Conservation (phyloP, 2,113 vertebrate genomes). For the Maccullochella peelii region DNA sequence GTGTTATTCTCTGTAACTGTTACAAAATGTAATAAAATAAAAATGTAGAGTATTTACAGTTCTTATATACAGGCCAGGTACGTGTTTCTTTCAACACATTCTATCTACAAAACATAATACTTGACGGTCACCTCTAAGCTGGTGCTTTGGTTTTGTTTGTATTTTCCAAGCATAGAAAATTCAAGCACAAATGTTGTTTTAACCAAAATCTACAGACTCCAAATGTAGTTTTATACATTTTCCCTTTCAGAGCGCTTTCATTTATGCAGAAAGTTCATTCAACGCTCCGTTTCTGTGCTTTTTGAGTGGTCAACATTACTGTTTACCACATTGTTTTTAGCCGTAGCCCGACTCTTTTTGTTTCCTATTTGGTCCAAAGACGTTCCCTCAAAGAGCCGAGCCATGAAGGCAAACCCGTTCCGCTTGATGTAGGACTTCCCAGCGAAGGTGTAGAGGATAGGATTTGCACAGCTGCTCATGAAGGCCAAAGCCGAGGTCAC, state of each 20-base stretch:
- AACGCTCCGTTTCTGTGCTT: not conserved
- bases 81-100: not conserved
- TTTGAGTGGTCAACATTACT: not conserved
- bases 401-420: slow-evolving; percentile 84
- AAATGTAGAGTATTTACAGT: slow-evolving; percentile 11
- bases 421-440: slow-evolving; percentile 84
- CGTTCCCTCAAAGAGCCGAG: slow-evolving; percentile 81
- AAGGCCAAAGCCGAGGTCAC: slow-evolving; percentile 83
- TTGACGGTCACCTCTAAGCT: not conserved
- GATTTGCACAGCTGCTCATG: slow-evolving; percentile 86
- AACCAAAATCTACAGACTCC: not conserved
- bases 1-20: not conserved
- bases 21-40: not conserved
- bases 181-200: not conserved
- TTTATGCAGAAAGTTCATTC: not conserved
- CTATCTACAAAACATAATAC: not conserved
- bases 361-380: slow-evolving; percentile 47
- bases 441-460: slow-evolving; percentile 83
- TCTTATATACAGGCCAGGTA: not conserved
- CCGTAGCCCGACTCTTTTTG: slow-evolving; percentile 28
- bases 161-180: not conserved
- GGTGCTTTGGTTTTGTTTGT: not conserved
- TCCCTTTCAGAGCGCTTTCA: not conserved
- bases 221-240: not conserved
- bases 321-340: not conserved